Evolutionary conservation across 35 echinoderm and acorn worm genomes (phyloP).

Genomic region (Heliocidaris tuberculata): DNA sequence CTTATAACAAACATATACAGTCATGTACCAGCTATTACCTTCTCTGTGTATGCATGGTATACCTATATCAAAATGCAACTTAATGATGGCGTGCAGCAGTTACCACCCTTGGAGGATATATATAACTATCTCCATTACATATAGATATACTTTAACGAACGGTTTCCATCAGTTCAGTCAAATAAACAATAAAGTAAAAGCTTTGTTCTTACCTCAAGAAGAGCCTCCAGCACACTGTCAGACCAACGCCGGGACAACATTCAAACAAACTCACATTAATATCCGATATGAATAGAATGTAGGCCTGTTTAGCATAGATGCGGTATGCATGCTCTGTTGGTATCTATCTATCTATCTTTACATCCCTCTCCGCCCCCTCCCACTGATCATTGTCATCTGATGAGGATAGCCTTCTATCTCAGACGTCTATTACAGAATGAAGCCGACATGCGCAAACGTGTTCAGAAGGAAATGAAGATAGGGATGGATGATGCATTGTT

Average conservation of each 20-base stretch:
- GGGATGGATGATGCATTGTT: no score
- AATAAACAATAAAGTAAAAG: neutral
- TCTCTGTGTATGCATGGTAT: neutral
- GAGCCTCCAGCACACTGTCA: slow-evolving; percentile 30
- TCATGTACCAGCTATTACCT: neutral
- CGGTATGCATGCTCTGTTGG: neutral
- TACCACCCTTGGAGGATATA: neutral
- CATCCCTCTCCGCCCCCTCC: neutral
- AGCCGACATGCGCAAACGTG: neutral
- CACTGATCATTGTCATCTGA: neutral
- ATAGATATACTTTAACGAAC: neutral
- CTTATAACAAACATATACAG: no score
- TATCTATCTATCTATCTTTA: neutral
- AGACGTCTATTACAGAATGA: neutral
- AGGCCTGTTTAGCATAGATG: neutral
- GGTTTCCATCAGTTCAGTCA: neutral
- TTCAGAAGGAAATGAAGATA: no score
- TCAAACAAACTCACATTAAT: slow-evolving; percentile 13
- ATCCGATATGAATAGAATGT: neutral
- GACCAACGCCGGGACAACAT: slow-evolving; percentile 13
- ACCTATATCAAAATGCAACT: neutral
- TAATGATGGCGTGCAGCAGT: neutral
- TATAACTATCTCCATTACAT: neutral
- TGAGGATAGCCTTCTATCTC: neutral
- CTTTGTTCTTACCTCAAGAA: neutral